Base-by-base conservation (phyloP, 2,888 invertebrate genomes). In the Arge pagana region DNA sequence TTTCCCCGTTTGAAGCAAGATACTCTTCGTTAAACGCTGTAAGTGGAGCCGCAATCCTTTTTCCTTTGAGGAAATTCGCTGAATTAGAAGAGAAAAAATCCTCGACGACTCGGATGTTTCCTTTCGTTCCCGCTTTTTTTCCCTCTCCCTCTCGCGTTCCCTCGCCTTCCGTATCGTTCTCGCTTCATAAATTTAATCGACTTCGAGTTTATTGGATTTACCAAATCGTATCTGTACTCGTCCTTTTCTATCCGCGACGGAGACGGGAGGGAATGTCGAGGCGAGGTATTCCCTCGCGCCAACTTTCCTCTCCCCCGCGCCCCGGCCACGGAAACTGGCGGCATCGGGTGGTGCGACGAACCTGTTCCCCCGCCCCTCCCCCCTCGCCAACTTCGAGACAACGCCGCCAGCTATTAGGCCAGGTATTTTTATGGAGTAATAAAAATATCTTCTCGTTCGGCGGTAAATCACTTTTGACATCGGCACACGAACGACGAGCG, bases 161-260 rank as follows among this genome's bases (percentile, higher is more conserved):
- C 16, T 13, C 23, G n/a, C n/a, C n/a, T n/a, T n/a, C n/a, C n/a
- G n/a, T n/a, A n/a, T n/a, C 57, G 66, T 69, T 74, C 68, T 71
- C 65, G 70, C 67, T 70, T 70, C 70, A 69, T 68, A 69, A 73
- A 74, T 74, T 74, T 71, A 71, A 74, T 72, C 69, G 67, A 63
- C 67, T 68, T 63, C 63, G 61, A 63, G 64, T 66, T 72, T 74
- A 74, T 73, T 71, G 72, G 67, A 69, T 72, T 68, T 61, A 31
- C 31, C n/a, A n/a, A n/a, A n/a, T n/a, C n/a, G n/a, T n/a, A n/a
- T n/a, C n/a, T n/a, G n/a, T n/a, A n/a, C n/a, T n/a, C n/a, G n/a
- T n/a, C n/a, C n/a, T n/a, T n/a, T n/a, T n/a, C n/a, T n/a, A n/a
- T n/a, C n/a, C n/a, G n/a, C n/a, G n/a, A n/a, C n/a, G n/a, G n/a